phyloP scores from a whole-genome alignment of 2,113 vertebrate genomes.

The Clarias magur region DNA sequence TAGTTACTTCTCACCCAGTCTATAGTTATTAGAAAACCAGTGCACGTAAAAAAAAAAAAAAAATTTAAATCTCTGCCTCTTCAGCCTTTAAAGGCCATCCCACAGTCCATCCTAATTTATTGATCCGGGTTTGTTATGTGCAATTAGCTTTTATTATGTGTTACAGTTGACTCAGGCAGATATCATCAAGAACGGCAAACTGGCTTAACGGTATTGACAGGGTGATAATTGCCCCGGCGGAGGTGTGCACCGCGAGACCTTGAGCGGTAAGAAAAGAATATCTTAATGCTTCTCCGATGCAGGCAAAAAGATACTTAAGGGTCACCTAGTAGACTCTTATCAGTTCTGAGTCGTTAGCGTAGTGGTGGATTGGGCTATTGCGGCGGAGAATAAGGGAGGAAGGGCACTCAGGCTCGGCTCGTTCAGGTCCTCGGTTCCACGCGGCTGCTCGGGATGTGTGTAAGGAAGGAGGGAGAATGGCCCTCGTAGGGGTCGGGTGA shows the following conservation, averaged over 20 bases:
- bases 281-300: conserved; percentile 58
- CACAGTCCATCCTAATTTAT: conserved; percentile 65
- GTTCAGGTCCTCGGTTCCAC: conserved; percentile 47
- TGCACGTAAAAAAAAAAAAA: conserved; percentile 13
- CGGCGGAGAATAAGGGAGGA: conserved; percentile 42
- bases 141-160: conserved; percentile 72
- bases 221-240: conserved; percentile 51
- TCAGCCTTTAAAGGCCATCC: conserved; percentile 62
- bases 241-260: conserved; percentile 35
- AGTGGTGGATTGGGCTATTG: conserved; percentile 57
- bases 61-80: conserved; percentile 36
- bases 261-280: conserved; percentile 54
- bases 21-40: conserved; percentile 15
- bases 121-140: conserved; percentile 59
- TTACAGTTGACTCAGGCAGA: conserved; percentile 61
- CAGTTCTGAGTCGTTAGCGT: conserved; percentile 70
- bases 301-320: conserved; percentile 42
- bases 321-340: conserved; percentile 56
- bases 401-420: conserved; percentile 39
- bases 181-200: conserved; percentile 67
- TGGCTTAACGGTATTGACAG: conserved; percentile 60
- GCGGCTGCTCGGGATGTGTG: conserved; percentile 16
- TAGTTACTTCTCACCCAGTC: not conserved
- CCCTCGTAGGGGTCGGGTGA: conserved; percentile 51
- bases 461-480: conserved; percentile 55